phyloP scores from a whole-genome alignment of 2,113 vertebrate genomes.

The Sebastes fasciatus region DNA sequence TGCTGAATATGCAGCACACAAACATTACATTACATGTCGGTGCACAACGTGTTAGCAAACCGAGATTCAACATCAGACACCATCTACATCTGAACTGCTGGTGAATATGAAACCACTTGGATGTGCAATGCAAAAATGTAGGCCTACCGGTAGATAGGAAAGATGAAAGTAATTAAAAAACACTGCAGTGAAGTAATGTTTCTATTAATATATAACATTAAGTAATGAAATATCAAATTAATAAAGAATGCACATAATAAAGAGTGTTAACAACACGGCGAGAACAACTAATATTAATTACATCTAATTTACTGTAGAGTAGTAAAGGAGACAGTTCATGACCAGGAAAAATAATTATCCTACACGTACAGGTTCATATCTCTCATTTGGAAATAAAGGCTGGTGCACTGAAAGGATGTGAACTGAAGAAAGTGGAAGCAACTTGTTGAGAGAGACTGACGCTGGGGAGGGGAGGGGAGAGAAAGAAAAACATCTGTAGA shows the following conservation, averaged over 20 bases:
- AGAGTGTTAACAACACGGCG: background rate
- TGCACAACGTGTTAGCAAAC: background rate
- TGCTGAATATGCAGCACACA: background rate
- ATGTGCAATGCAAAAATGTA: background rate
- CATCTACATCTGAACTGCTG: background rate
- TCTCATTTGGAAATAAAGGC: background rate
- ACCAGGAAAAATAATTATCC: background rate
- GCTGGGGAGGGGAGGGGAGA: background rate
- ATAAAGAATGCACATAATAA: background rate
- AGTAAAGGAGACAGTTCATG: background rate
- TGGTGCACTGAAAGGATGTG: background rate
- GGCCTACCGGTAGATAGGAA: background rate
- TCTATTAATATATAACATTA: background rate
- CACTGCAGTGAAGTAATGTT: background rate
- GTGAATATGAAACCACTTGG: background rate
- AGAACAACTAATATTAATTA: background rate
- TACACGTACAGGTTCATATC: background rate
- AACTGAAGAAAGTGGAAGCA: background rate
- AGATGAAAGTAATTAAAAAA: too few relatives aligned
- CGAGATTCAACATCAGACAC: background rate
- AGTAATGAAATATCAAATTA: background rate
- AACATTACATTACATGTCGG: background rate
- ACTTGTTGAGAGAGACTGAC: constrained; percentile 9
- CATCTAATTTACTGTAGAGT: background rate
- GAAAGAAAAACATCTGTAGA: constrained; percentile 37